phyloP scores from a whole-genome alignment of 1,140 invertebrate genomes.

The Leptoteleia sp. region DNA sequence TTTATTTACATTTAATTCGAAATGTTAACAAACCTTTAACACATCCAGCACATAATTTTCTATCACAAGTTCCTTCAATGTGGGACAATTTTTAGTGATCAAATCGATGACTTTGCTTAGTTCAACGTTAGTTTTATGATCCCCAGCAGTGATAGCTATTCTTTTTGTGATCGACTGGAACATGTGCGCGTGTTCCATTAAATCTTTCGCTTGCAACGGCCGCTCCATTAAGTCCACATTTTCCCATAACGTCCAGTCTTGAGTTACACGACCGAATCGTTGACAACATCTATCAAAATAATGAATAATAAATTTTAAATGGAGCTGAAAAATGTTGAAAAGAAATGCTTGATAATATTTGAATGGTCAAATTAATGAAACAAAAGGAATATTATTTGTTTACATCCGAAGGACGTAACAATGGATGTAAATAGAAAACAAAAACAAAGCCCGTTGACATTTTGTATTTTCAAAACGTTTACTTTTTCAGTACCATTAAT shows the following conservation, averaged over 20 bases:
- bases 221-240: constrained; percentile 41
- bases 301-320: constrained; percentile 16
- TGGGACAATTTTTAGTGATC: constrained; percentile 33
- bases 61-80: constrained; percentile 39
- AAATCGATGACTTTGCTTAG: constrained; percentile 26
- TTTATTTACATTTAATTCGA: no score
- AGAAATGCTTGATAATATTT: no score
- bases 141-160: constrained; percentile 38
- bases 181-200: constrained; percentile 29
- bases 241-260: constrained; percentile 60
- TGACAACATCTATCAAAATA: constrained; percentile 36
- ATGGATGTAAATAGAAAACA: no score
- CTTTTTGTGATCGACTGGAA: constrained; percentile 40
- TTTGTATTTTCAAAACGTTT: no score
- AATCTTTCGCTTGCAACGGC: constrained; percentile 15
- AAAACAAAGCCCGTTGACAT: no score
- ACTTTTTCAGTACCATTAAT: no score
- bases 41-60: constrained; percentile 55
- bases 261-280: constrained; percentile 17
- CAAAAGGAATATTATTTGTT: no score
- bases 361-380: no score
- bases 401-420: no score
- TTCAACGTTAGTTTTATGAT: constrained; percentile 24
- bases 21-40: constrained; percentile 25
- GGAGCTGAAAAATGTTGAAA: neutral